Evolutionary conservation across 2,113 vertebrate species (phyloP).

Genomic region (Glaucomys volans): DNA sequence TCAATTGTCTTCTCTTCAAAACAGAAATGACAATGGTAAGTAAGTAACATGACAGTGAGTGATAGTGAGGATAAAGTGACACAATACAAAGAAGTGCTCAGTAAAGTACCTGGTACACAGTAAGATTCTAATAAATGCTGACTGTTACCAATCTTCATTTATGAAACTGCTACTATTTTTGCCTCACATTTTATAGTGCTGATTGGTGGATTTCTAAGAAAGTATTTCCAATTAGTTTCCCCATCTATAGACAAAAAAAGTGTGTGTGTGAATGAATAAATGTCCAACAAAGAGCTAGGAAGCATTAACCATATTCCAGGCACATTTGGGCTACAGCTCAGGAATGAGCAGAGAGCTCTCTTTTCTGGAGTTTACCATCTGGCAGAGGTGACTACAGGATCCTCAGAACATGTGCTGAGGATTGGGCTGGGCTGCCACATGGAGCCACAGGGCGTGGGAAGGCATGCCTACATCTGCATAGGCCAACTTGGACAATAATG

Average conservation of each 20-base stretch:
- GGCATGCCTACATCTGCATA: not conserved
- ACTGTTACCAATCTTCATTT: not conserved
- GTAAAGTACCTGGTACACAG: not conserved
- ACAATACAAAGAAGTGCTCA: not conserved
- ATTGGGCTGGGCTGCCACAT: not conserved
- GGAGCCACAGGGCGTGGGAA: not conserved
- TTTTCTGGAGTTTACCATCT: not conserved
- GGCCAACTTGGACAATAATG: too few relatives aligned
- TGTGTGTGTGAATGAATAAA: not conserved
- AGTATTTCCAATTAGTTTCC: not conserved
- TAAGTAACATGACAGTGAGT: not conserved
- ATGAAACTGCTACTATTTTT: not conserved
- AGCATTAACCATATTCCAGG: not conserved
- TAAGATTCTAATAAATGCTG: not conserved
- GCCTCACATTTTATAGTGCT: not conserved
- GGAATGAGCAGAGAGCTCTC: not conserved
- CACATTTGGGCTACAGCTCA: not conserved
- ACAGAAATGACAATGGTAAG: not conserved
- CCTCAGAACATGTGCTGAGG: accelerated
- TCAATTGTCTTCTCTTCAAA: not conserved
- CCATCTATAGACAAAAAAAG: not conserved
- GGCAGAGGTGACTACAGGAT: not conserved
- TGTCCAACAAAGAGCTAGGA: not conserved
- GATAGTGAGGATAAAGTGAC: not conserved
- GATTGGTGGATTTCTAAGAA: not conserved